These are phyloP conservation scores for Xiphydria camelus DNA, from an alignment of 2,888 invertebrate species.

Conservation along the genomic window DNA sequence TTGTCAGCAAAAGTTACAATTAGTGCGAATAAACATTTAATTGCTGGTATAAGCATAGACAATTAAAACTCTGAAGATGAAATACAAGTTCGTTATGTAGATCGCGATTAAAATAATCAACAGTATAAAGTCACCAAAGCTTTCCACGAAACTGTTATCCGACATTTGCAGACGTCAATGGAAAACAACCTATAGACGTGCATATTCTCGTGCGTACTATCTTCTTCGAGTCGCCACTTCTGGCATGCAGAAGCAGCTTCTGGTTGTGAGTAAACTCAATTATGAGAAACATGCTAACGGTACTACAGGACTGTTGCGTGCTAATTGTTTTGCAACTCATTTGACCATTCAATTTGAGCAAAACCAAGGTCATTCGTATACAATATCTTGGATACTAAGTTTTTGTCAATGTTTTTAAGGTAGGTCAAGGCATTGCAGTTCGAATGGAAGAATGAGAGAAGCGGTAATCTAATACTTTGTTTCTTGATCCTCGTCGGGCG, in stretches of 20 bases:
- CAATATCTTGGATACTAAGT: too few species aligned
- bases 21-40: too few species aligned
- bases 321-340: neutral
- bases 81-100: conserved; percentile 33
- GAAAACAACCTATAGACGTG: too few species aligned
- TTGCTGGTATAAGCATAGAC: conserved; percentile 13
- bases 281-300: neutral
- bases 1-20: too few species aligned
- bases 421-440: too few species aligned
- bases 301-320: neutral
- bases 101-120: conserved; percentile 26
- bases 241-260: neutral
- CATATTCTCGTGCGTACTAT: neutral
- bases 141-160: conserved; percentile 28
- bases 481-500: conserved; percentile 85
- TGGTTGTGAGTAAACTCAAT: neutral
- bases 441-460: too few species aligned
- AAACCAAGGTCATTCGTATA: too few species aligned
- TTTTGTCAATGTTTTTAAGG: too few species aligned
- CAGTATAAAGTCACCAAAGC: conserved; percentile 26
- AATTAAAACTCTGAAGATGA: conserved; percentile 28
- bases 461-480: conserved; percentile 71
- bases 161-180: conserved; percentile 1
- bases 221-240: neutral
- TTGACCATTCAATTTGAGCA: neutral